Evolutionary conservation across 2,113 vertebrate genomes (phyloP).

Genomic region (Hippocampus abdominalis): DNA sequence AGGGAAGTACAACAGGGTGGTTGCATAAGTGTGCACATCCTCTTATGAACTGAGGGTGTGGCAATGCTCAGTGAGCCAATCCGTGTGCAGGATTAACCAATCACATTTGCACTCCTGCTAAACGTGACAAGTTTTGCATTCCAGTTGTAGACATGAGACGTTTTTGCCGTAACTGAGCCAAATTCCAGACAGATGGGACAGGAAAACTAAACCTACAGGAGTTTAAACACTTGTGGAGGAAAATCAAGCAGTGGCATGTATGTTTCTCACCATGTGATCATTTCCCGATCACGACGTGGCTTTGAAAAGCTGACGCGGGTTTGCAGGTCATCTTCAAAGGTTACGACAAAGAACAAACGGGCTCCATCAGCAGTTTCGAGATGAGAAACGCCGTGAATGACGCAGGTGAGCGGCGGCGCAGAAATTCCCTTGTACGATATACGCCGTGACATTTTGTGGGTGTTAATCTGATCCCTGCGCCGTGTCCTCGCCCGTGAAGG

Average conservation of each 20-base stretch:
- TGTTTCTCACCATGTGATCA: not conserved
- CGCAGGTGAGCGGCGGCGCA: constrained; percentile 76
- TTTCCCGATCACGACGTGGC: not conserved
- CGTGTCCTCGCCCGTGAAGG: constrained; percentile 64
- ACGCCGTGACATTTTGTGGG: not conserved
- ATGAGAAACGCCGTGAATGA: constrained; percentile 92
- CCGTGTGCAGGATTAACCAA: too few relatives aligned
- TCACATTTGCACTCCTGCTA: too few relatives aligned
- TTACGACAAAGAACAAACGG: constrained; percentile 79
- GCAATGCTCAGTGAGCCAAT: too few relatives aligned
- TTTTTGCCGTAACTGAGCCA: constrained; percentile 27
- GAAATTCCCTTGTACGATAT: not conserved
- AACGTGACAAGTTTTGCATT: too few relatives aligned
- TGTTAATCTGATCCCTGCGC: not conserved
- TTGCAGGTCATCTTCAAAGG: constrained; percentile 85
- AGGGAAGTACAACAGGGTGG: too few relatives aligned
- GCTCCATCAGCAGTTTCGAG: constrained; percentile 91
- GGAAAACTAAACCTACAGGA: constrained; percentile 91
- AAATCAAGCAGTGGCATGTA: constrained; percentile 97
- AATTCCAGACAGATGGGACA: constrained; percentile 87
- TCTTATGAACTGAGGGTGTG: too few relatives aligned
- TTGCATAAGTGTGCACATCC: too few relatives aligned
- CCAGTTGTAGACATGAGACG: too few relatives aligned
- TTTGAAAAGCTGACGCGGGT: not conserved
- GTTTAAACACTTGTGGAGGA: constrained; percentile 93